phyloP scores from a whole-genome alignment of 2,888 invertebrate species.

The Lasioglossum morio region DNA sequence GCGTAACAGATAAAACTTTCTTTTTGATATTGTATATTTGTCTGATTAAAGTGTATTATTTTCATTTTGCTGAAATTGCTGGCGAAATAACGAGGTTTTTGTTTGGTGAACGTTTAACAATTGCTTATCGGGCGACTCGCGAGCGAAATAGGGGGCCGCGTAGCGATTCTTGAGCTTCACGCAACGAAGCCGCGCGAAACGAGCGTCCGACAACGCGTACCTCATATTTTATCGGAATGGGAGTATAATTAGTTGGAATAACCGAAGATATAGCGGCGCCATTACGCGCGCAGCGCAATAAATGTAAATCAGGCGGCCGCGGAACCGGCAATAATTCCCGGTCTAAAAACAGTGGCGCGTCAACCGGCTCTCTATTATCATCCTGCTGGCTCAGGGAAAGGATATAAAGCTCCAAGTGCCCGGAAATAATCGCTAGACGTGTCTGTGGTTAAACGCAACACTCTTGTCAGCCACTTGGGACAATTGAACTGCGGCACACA shows the following conservation, averaged over 20 bases:
- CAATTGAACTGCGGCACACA: slow-evolving; percentile 21
- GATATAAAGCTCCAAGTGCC: slow-evolving; percentile 50
- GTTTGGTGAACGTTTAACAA: not conserved
- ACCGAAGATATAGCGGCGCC: slow-evolving; percentile 82
- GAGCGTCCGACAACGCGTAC: slow-evolving; percentile 69
- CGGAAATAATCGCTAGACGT: slow-evolving; percentile 60
- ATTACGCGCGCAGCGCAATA: slow-evolving; percentile 82
- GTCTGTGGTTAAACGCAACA: slow-evolving; percentile 50
- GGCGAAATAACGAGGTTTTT: not conserved
- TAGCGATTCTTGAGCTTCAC: slow-evolving; percentile 7
- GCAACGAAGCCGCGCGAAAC: slow-evolving; percentile 35
- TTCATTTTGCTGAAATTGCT: not conserved
- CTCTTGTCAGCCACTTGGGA: slow-evolving; percentile 26
- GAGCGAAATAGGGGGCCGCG: not conserved
- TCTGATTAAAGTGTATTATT: no score
- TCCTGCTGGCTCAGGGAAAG: slow-evolving; percentile 43
- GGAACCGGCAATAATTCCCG: slow-evolving; percentile 82
- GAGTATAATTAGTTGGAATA: slow-evolving; percentile 83
- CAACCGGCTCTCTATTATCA: slow-evolving; percentile 81
- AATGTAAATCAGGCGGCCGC: slow-evolving; percentile 83
- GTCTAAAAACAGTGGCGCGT: slow-evolving; percentile 81
- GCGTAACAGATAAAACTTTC: no score
- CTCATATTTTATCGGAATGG: slow-evolving; percentile 82
- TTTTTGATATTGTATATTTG: no score
- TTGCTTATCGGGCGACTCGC: not conserved